Base-by-base conservation (phyloP, 2,113 vertebrate genomes). In the Macquaria ambigua region DNA sequence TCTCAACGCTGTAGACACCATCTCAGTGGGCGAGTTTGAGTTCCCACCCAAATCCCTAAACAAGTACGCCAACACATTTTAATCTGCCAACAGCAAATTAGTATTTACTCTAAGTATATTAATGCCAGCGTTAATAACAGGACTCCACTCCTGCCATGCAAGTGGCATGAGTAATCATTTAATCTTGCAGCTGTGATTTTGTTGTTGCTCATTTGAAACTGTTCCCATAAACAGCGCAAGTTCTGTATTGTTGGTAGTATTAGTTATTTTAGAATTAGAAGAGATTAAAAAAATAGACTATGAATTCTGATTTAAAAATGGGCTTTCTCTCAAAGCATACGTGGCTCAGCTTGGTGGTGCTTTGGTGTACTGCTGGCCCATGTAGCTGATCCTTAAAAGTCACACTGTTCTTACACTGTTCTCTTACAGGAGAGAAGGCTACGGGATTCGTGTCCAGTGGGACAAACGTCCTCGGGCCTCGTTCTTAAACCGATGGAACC, bases 41-140 rank as follows among this genome's bases (percentile, higher is more conserved):
- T 99, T 99, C 79, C 98, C 98, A 18, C 96, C 97, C 0, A 98
- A 97, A n/a, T 99, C 98, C 2, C 96, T 99, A 8, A 99, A 97
- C 96, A 99, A 96, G 98, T 99, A 93, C 83, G 97, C 74, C 14
- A 41, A 15, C 8, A 41, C 16, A 1, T 50, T 68, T 74, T 14
- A 11, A 21, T 61, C 31, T 62, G 12, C 43, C 20, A 48, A 69
- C 43, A 48, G 20, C n/a, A 23, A n/a, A 21, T 21, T 3, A 52
- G 53, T 8, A 4, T 63, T 75, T 43, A 53, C 25, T 53, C 5
- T 3, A 21, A 41, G 18, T 72, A 5, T 23, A 37, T 67, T 63
- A 41, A 28, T 41, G 43, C 41, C 53, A 52, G 28, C 11, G 11
- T 43, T 34, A 59, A 34, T 15, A 61, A 14, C 1, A 15, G 11